These are phyloP conservation scores for Napeogenes inachia DNA, from an alignment of 2,888 invertebrate species.

Conservation along the genomic window DNA sequence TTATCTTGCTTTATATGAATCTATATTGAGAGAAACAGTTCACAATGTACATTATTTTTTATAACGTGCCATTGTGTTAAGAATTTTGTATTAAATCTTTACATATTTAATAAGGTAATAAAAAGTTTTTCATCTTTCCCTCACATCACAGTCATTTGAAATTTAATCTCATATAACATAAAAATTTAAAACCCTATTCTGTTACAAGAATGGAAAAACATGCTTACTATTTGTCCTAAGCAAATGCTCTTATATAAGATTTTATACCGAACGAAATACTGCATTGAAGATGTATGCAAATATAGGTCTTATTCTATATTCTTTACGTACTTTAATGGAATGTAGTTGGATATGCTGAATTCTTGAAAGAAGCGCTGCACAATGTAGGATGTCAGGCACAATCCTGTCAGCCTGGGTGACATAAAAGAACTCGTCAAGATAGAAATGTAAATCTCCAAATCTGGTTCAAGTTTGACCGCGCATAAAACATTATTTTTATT, in stretches of 20 bases:
- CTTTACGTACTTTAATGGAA: constrained; percentile 12
- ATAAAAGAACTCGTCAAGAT: constrained; percentile 28
- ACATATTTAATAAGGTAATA: too few species aligned
- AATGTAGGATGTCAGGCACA: constrained; percentile 25
- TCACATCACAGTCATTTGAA: too few species aligned
- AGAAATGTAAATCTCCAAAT: constrained; percentile 23
- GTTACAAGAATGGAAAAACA: background rate
- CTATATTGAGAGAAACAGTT: too few species aligned
- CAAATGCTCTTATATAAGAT: constrained; percentile 4
- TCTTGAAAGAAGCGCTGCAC: constrained; percentile 22
- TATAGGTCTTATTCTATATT: constrained; percentile 7
- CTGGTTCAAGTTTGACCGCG: constrained; percentile 12
- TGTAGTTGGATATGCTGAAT: constrained; percentile 6
- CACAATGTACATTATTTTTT: too few species aligned
- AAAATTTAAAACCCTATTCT: too few species aligned
- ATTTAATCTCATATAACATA: too few species aligned
- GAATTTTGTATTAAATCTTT: too few species aligned
- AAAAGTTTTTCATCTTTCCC: too few species aligned
- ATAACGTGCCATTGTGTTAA: too few species aligned
- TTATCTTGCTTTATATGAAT: too few species aligned
- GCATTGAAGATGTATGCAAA: background rate
- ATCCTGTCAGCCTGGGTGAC: constrained; percentile 29
- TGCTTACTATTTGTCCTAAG: background rate
- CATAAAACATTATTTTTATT: constrained; percentile 13
- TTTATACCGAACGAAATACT: background rate